Percentiles rank a stretch among this genome's conserved stretches.
Conservation (phyloP, 2,113 vertebrate genomes). For the Festucalex cinctus region DNA sequence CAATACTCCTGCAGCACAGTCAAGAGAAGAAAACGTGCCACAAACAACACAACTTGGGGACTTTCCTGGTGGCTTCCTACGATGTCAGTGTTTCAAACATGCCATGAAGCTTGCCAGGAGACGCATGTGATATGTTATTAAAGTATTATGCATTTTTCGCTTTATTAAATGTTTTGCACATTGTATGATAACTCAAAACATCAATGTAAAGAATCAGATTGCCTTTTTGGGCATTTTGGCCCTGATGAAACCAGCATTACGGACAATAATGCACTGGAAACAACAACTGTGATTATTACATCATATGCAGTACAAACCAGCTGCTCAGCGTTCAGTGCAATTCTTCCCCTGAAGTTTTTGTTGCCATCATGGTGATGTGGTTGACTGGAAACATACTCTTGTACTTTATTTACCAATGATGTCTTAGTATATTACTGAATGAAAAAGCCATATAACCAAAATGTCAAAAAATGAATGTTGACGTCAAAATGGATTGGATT, state of each 20-base stretch:
- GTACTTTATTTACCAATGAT: conserved; percentile 21
- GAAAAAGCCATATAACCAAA: conserved; percentile 31
- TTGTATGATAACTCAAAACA: conserved; percentile 33
- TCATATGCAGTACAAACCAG: neutral
- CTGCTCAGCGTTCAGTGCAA: neutral
- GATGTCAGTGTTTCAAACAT: conserved; percentile 21
- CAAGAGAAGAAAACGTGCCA: conserved; percentile 25
- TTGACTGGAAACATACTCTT: conserved; percentile 30
- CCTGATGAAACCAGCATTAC: conserved; percentile 24
- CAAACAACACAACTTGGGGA: conserved; percentile 7
- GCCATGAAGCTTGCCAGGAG: conserved; percentile 36
- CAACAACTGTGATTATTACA: conserved; percentile 41
- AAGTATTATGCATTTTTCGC: conserved; percentile 29
- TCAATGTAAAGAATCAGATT: conserved; percentile 34
- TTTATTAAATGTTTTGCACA: conserved; percentile 31
- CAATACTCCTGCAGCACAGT: conserved; percentile 38
- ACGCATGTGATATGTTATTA: conserved; percentile 10
- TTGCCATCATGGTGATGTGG: conserved; percentile 38
- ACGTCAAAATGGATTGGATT: conserved; percentile 5
- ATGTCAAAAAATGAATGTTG: conserved; percentile 26
- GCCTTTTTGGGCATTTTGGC: conserved; percentile 40
- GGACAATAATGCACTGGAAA: conserved; percentile 37
- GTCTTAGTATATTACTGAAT: conserved; percentile 24
- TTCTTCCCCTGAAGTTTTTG: conserved; percentile 1
- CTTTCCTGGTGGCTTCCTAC: conserved; percentile 8